Percentiles rank a stretch among this genome's conserved stretches.
Conservation (phyloP, 1,140 invertebrate species). For the Hypsibius dujardini region DNA sequence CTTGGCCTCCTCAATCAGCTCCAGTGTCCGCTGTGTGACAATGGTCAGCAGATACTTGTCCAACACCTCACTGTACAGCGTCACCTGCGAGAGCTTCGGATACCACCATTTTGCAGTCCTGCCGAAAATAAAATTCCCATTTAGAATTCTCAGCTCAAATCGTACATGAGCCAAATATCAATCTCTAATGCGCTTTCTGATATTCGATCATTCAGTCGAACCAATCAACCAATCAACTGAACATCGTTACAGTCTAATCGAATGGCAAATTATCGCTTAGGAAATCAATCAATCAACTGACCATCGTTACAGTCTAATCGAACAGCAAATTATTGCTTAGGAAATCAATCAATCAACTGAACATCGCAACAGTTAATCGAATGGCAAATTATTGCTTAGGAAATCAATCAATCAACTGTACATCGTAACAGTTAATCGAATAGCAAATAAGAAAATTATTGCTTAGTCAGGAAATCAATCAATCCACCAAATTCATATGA, state of each 20-base stretch:
- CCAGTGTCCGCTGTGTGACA: constrained; percentile 59
- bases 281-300: background rate
- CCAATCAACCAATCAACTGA: background rate
- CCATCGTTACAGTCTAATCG: too few relatives aligned
- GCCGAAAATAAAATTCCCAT: constrained; percentile 25
- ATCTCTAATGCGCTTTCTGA: background rate
- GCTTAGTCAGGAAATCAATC: too few relatives aligned
- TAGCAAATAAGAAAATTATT: too few relatives aligned
- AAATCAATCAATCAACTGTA: too few relatives aligned
- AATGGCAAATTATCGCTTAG: background rate
- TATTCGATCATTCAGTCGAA: background rate
- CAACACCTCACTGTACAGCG: constrained; percentile 74
- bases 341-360: too few relatives aligned
- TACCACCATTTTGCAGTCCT: constrained; percentile 25
- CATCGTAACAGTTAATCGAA: too few relatives aligned
- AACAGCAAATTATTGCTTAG: too few relatives aligned
- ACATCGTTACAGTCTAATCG: background rate
- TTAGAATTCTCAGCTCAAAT: too few relatives aligned
- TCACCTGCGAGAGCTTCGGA: constrained; percentile 24
- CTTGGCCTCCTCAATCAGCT: constrained; percentile 67
- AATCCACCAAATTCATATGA: too few relatives aligned
- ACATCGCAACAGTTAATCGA: too few relatives aligned
- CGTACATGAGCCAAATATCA: too few relatives aligned
- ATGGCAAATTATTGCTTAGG: too few relatives aligned
- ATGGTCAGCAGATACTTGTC: constrained; percentile 50